A percentile compares a stretch with the other conserved stretches of the same genome.
Evolutionary conservation across 35 echinoderm and acorn worm species (phyloP).

Genomic region (Nesometra sesokonis): DNA sequence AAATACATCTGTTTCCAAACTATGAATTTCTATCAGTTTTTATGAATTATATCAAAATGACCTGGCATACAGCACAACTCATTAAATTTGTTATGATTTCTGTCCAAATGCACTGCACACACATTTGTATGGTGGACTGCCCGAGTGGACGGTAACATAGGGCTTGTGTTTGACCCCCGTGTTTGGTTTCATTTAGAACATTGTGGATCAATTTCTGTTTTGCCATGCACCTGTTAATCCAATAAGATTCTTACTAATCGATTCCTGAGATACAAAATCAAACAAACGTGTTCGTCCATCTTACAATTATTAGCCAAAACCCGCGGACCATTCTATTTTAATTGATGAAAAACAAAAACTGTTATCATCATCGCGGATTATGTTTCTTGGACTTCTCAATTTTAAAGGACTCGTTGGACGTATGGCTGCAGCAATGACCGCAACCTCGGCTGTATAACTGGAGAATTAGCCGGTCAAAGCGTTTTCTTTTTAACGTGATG

Average conservation of each 20-base stretch:
- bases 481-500: not conserved
- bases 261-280: not conserved
- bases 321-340: not conserved
- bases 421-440: not conserved
- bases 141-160: not conserved
- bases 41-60: too few relatives aligned
- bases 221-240: not conserved
- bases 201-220: not conserved
- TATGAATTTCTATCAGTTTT: too few relatives aligned
- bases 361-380: not conserved
- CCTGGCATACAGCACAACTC: too few relatives aligned
- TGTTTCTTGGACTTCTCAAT: not conserved
- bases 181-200: not conserved
- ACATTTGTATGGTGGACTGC: not conserved
- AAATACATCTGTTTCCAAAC: too few relatives aligned
- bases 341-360: not conserved
- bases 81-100: too few relatives aligned
- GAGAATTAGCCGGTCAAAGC: not conserved
- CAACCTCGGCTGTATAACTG: not conserved
- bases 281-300: not conserved
- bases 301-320: not conserved
- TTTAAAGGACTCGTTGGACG: not conserved
- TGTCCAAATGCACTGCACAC: not conserved
- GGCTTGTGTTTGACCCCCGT: not conserved
- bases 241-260: not conserved